Percentiles rank a stretch among this genome's conserved stretches.
These are phyloP conservation scores for Sebastes fasciatus DNA, from an alignment of 2,113 vertebrate species.

Conservation along the genomic window DNA sequence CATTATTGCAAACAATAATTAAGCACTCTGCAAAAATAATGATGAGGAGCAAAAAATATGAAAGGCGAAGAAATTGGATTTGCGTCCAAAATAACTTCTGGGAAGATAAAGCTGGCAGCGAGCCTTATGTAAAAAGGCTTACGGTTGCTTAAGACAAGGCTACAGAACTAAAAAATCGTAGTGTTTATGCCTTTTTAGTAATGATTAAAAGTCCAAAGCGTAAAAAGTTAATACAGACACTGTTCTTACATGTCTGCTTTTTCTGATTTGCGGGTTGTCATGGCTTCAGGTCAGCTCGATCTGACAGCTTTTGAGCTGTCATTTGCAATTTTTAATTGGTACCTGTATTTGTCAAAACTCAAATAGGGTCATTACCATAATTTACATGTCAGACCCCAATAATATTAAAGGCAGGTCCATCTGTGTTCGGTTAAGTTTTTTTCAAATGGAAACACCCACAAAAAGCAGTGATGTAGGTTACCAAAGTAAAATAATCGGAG, in stretches of 20 bases:
- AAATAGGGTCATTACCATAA: neutral
- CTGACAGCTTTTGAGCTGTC: neutral
- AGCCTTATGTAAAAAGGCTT: conserved; percentile 39
- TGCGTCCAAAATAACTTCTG: conserved; percentile 31
- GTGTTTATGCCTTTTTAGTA: neutral
- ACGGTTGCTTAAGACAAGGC: conserved; percentile 23
- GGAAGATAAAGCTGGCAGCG: neutral
- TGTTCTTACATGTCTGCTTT: neutral
- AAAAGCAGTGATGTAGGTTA: too few species aligned
- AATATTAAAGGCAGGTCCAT: neutral
- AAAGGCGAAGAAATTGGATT: conserved; percentile 40
- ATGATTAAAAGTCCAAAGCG: neutral
- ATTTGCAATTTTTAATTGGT: neutral
- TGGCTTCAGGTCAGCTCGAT: neutral
- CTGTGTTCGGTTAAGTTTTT: too few species aligned
- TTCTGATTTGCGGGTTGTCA: neutral
- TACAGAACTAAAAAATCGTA: conserved; percentile 22
- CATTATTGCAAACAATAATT: conserved; percentile 19
- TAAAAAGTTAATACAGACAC: conserved; percentile 3
- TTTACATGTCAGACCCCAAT: neutral
- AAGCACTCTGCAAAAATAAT: conserved; percentile 7
- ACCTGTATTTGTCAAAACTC: neutral
- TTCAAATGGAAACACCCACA: too few species aligned
- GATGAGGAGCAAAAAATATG: neutral
- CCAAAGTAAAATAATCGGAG: too few species aligned